Conservation (phyloP, 2,113 vertebrate species). For the Engystomops pustulosus region DNA sequence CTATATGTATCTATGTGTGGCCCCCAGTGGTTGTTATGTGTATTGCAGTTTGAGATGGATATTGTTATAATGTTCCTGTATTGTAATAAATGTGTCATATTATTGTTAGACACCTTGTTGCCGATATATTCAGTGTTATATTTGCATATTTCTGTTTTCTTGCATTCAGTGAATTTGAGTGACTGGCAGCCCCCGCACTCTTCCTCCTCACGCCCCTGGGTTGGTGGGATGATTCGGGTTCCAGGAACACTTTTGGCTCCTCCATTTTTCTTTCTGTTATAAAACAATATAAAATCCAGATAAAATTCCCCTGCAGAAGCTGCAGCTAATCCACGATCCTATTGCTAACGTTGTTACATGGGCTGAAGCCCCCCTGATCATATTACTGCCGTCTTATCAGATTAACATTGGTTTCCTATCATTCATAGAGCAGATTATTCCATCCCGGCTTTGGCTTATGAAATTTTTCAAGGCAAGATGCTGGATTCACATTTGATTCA, state of each 20-base stretch:
- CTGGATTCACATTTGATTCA: conserved; percentile 53
- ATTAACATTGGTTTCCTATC: conserved; percentile 55
- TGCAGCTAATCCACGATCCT: conserved; percentile 14
- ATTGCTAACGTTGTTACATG: conserved; percentile 41
- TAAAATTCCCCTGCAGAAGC: conserved; percentile 21
- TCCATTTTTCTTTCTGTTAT: conserved; percentile 3
- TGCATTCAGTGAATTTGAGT: too few relatives aligned
- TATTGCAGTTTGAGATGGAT: too few relatives aligned
- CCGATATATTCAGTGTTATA: too few relatives aligned
- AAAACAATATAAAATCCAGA: conserved; percentile 34
- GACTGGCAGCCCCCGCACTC: too few relatives aligned
- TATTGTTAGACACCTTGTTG: too few relatives aligned
- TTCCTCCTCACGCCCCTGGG: not conserved
- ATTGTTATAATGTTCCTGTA: too few relatives aligned
- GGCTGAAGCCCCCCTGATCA: conserved; percentile 43
- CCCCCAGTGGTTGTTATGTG: too few relatives aligned
- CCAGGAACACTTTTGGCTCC: not conserved
- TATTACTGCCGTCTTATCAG: conserved; percentile 48
- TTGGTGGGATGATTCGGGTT: not conserved
- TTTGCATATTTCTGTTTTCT: too few relatives aligned
- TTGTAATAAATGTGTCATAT: too few relatives aligned
- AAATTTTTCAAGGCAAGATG: conserved; percentile 48
- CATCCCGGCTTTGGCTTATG: conserved; percentile 39
- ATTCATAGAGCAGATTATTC: conserved; percentile 52
- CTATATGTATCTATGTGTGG: too few relatives aligned